These are phyloP conservation scores for Etheostoma nigrum DNA, from an alignment of 2,797 vertebrate genomes.

Conservation along the genomic window DNA sequence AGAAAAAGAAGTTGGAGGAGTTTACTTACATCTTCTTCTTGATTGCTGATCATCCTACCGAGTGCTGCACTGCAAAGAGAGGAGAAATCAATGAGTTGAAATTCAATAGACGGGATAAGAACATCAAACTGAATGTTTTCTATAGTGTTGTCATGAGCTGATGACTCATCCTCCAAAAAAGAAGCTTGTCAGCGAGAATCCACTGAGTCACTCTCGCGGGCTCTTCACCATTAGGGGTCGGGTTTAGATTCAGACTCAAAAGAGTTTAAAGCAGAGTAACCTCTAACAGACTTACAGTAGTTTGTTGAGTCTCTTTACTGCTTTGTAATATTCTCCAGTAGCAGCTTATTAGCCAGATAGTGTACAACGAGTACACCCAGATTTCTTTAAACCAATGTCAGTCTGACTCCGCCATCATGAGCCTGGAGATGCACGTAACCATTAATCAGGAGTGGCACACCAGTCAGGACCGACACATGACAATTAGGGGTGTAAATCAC, in stretches of 20 bases:
- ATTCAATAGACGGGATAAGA: constrained; percentile 11
- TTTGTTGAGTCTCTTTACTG: not conserved
- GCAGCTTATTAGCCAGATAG: not conserved
- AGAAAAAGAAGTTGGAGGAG: not conserved
- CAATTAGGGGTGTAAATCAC: not conserved
- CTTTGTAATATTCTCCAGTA: not conserved
- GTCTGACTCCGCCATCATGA: not conserved
- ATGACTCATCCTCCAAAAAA: constrained; percentile 44
- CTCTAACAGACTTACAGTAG: not conserved
- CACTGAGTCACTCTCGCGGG: constrained; percentile 23
- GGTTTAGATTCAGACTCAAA: not conserved
- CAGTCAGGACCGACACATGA: fast-evolving
- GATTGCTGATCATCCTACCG: constrained; percentile 90
- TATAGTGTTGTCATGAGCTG: constrained; percentile 6
- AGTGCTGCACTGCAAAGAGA: constrained; percentile 69
- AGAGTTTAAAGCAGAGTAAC: too few relatives aligned
- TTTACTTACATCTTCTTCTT: constrained; percentile 92
- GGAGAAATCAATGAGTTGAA: constrained; percentile 24
- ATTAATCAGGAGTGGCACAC: too few relatives aligned
- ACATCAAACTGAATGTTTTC: not conserved
- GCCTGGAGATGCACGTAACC: not conserved
- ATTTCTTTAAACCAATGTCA: not conserved
- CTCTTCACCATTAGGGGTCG: not conserved
- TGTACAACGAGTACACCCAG: not conserved
- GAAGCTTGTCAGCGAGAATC: constrained; percentile 25